Evolutionary conservation across 2,888 invertebrate genomes (phyloP).

Genomic region (Nemoura dubitans): DNA sequence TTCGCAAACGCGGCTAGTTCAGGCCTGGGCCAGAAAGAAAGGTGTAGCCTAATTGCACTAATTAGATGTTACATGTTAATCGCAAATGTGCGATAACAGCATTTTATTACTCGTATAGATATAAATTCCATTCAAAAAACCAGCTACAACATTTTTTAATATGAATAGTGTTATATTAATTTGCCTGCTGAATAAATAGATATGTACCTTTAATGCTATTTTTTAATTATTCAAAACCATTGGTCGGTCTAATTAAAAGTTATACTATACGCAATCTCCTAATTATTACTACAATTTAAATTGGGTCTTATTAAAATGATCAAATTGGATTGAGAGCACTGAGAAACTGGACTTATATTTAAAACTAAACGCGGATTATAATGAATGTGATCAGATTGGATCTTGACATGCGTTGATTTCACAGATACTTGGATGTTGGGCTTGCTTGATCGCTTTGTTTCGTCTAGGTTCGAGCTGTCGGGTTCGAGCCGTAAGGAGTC

Average conservation of each 20-base stretch:
- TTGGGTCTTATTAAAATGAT: not conserved
- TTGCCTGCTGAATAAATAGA: not conserved
- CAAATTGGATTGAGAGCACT: not conserved
- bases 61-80: constrained; percentile 12
- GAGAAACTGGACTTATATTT: not conserved
- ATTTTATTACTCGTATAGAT: not conserved
- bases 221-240: constrained; percentile 24
- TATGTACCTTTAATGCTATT: not conserved
- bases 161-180: not conserved
- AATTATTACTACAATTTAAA: constrained; percentile 34
- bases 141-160: not conserved
- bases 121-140: not conserved
- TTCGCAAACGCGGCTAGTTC: not conserved
- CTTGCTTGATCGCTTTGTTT: too few relatives aligned
- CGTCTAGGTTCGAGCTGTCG: too few relatives aligned
- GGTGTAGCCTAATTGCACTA: not conserved
- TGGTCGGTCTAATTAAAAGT: constrained; percentile 16
- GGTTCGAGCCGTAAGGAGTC: too few relatives aligned
- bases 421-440: not conserved
- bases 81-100: constrained; percentile 4
- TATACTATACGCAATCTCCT: constrained; percentile 8
- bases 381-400: not conserved
- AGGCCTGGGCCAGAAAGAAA: not conserved
- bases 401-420: not conserved
- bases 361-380: not conserved